Base-by-base conservation (phyloP, 2,797 vertebrate species). In the Lateolabrax maculatus region DNA sequence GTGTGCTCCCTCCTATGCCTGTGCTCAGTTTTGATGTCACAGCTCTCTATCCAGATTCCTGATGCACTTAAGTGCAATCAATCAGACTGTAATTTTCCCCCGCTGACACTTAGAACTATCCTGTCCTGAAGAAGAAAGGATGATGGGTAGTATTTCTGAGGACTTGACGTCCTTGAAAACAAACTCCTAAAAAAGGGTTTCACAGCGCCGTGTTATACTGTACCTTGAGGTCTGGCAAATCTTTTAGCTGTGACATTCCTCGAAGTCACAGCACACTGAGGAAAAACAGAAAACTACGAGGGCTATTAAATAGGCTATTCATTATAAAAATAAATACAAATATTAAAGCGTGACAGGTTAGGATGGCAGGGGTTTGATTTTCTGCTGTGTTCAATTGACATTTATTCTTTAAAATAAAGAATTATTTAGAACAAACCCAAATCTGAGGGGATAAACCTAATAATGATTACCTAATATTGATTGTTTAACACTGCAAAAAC, bases 41-140 rank as follows among this genome's bases (percentile, higher is more conserved):
- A 3, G 51, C 56, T 29, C 81, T 81, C 71, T 16, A 46, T 68
- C 34, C 70, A 1, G 58, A 72, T 68, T 84, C 85, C 66, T 10
- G 19, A 67, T 34, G 70, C 71, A 64, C 73, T 58, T 55, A 69
- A 55, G 61, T 51, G n/a, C 57, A 77, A 89, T 90, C 90, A 80
- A 84, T 90, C 89, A 85, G 69, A 55, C 80, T 72, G 62, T 84
- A 84, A 92, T 87, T 71, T 75, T 65, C 81, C 73, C 61, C 65
- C 43, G 5, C 62, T 60, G 87, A 88, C 85, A 75, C 76, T 68
- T 68, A 81, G 66, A 88, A 80, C 71, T 43, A 51, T 23, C 51
- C 61, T 27, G 53, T 73, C 61, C 73, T 2, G 62, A 36, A 21
- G 66, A 80, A 68, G 52, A 84, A 77, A 83, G 57, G 67, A 77